A percentile compares a stretch with the other conserved stretches of the same genome.
These are phyloP conservation scores for Trochalopteron elliotii DNA, from an alignment of 2,113 vertebrate species.

Conservation along the genomic window DNA sequence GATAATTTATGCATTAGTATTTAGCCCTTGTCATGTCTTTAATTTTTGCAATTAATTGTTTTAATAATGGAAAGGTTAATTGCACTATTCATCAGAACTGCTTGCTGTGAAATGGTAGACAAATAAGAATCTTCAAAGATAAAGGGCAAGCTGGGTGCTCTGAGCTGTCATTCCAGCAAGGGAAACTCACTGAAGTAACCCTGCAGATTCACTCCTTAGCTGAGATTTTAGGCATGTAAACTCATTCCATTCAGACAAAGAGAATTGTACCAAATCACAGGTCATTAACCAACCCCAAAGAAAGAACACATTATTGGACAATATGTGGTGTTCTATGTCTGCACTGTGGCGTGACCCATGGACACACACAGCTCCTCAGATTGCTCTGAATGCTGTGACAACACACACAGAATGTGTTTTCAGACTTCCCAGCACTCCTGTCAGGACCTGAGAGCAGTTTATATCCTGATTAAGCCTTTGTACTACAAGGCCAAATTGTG, in stretches of 20 bases:
- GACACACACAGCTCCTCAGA: neutral
- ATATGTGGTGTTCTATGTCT: neutral
- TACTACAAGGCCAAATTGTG: neutral
- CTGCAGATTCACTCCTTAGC: neutral
- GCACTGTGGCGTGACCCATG: rapidly evolving
- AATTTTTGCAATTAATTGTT: slow-evolving; percentile 79
- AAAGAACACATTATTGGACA: rapidly evolving
- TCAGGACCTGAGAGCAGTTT: neutral
- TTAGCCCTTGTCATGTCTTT: slow-evolving; percentile 73
- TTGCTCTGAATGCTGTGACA: neutral
- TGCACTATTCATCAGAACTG: slow-evolving; percentile 74
- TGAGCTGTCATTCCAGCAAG: slow-evolving; percentile 51
- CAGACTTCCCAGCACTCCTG: neutral
- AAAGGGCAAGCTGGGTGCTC: slow-evolving; percentile 62
- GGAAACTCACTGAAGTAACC: neutral
- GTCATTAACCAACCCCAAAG: neutral
- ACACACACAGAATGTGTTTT: neutral
- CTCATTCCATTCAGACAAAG: neutral
- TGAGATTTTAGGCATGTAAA: neutral
- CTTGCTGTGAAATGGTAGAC: slow-evolving; percentile 64
- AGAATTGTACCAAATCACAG: neutral
- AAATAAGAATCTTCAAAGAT: slow-evolving; percentile 68
- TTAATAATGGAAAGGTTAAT: slow-evolving; percentile 78
- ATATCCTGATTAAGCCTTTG: neutral
- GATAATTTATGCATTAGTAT: slow-evolving; percentile 78